Evolutionary conservation across 1,140 invertebrate species (phyloP).

Genomic region (Drosophila aff.): DNA sequence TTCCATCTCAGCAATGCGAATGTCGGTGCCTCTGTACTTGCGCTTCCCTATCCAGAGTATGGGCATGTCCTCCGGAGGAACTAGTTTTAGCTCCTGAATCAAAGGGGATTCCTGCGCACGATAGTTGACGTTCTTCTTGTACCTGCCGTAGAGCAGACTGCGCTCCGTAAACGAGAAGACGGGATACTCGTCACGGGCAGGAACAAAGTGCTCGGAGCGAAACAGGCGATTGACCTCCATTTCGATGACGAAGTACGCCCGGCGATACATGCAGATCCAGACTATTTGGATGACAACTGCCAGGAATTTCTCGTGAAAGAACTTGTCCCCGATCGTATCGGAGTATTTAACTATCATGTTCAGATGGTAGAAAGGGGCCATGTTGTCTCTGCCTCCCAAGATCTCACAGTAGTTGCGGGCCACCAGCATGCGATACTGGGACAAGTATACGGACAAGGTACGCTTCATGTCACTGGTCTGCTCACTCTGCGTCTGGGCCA

Average conservation of each 20-base stretch:
- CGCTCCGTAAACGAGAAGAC: slow-evolving; percentile 52
- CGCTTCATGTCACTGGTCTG: slow-evolving; percentile 72
- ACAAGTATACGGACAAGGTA: slow-evolving; percentile 63
- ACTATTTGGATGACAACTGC: slow-evolving; percentile 67
- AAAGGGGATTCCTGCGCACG: slow-evolving; percentile 70
- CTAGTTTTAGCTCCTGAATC: slow-evolving; percentile 63
- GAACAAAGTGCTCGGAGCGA: slow-evolving; percentile 72
- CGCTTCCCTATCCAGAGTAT: slow-evolving; percentile 78
- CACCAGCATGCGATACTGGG: slow-evolving; percentile 74
- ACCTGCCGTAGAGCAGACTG: slow-evolving; percentile 68
- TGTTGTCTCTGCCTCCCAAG: slow-evolving; percentile 53
- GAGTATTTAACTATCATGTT: slow-evolving; percentile 60
- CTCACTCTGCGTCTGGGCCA: slow-evolving; percentile 66
- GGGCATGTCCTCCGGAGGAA: slow-evolving; percentile 60
- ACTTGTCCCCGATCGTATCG: slow-evolving; percentile 54
- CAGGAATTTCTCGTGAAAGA: slow-evolving; percentile 72
- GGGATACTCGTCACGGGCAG: slow-evolving; percentile 30
- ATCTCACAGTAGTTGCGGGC: slow-evolving; percentile 75
- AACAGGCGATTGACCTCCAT: slow-evolving; percentile 79
- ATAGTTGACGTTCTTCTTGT: slow-evolving; percentile 68
- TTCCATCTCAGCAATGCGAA: slow-evolving; percentile 65
- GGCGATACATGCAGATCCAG: slow-evolving; percentile 72
- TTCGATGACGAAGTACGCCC: slow-evolving; percentile 73
- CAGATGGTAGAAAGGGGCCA: slow-evolving; percentile 67
- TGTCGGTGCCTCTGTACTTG: slow-evolving; percentile 74